These are phyloP conservation scores for Pseudomugil tenellus DNA, from an alignment of 2,797 vertebrate genomes.

Conservation along the genomic window DNA sequence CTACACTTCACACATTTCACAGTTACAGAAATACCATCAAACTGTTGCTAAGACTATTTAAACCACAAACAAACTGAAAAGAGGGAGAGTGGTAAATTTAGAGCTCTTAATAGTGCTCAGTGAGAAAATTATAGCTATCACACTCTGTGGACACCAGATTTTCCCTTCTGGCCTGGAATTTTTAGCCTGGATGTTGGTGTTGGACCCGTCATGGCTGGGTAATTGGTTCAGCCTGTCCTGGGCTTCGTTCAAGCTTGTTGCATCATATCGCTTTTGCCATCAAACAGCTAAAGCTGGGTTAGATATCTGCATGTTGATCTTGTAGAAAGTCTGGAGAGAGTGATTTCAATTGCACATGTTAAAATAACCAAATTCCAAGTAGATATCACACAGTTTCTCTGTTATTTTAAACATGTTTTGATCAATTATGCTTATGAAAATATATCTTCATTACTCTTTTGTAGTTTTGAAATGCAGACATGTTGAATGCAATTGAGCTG, in stretches of 20 bases:
- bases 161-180: constrained; percentile 63
- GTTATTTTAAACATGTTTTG: not conserved
- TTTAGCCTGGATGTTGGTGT: constrained; percentile 63
- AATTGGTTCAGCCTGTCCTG: constrained; percentile 79
- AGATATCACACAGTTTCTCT: not conserved
- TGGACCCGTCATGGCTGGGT: constrained; percentile 69
- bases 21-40: constrained; percentile 7
- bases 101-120: constrained; percentile 36
- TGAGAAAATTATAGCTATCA: constrained; percentile 58
- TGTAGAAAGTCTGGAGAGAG: constrained; percentile 26
- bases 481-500: constrained; percentile 3
- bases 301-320: constrained; percentile 43
- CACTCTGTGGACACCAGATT: constrained; percentile 50
- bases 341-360: constrained; percentile 33
- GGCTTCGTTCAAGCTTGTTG: constrained; percentile 51
- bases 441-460: not conserved
- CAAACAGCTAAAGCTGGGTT: constrained; percentile 57
- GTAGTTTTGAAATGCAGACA: not conserved
- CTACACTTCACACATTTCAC: not conserved
- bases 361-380: constrained; percentile 3
- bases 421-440: not conserved
- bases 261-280: constrained; percentile 63
- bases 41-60: not conserved
- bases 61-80: constrained; percentile 43
- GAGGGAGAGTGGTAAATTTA: constrained; percentile 34